Base-by-base conservation (phyloP, 2,113 vertebrate genomes). In the Corydoras maculifer region DNA sequence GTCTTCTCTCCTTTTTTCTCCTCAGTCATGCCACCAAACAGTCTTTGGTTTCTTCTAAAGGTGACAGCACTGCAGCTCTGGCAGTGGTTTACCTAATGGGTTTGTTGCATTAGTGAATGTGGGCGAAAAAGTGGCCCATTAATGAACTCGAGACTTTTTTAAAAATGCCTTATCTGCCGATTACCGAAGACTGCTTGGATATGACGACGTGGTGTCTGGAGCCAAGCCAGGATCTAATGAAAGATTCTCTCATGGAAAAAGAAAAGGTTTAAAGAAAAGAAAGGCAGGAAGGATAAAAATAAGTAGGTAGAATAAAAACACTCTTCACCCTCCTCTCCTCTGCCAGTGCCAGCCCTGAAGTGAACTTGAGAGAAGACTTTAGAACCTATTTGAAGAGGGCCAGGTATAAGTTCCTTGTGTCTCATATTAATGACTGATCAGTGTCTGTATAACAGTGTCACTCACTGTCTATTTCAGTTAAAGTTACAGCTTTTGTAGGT, bases 61-160 rank as follows among this genome's bases (percentile, higher is more conserved):
- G 81, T 88, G 87, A 88, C 88, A 88, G 85, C 80, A 75, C 59
- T 79, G 72, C 79, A 71, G 83, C 81, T 83, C 84, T 82, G 82
- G 82, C 82, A 78, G 81, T 69, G 75, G 85, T 84, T 76, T 81
- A 72, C 87, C 81, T 86, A 75, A 82, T 81, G 83, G 86, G 84
- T 84, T 87, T 85, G 85, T 89, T 90, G 88, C 86, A 85, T 89
- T 89, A 89, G 89, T 88, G 86, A 88, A 88, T 83, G 85, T 57
- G 3, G 14, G 58, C 61, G 82, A 86, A 88, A 89, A 88, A 88
- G 85, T 86, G 86, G 87, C 87, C 87, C 86, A 85, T 89, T 89
- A 90, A 91, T 89, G 86, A 89, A 89, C 84, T 85, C 80, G 79
- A 81, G 87, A 84, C 18, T 25, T 86, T 79, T 84, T 80, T 49